Conservation (phyloP, 2,797 vertebrate species). For the Phrynocephalus forsythii region DNA sequence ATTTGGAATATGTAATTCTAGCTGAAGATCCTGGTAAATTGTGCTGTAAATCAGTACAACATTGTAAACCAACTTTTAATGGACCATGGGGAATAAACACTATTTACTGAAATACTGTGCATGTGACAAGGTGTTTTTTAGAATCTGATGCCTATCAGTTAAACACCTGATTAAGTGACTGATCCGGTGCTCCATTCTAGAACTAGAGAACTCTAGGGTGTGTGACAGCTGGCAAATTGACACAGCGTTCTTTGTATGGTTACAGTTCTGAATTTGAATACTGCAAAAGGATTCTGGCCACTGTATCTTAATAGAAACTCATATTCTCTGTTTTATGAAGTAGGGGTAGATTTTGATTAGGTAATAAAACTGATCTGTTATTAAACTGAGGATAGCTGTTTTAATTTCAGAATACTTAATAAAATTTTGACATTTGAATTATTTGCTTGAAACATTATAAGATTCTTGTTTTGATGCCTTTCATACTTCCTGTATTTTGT, state of each 20-base stretch:
- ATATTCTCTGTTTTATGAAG: background rate
- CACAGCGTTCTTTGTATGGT: too few species aligned
- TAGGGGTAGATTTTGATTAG: background rate
- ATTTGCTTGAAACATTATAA: conserved; percentile 3
- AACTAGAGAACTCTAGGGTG: too few species aligned
- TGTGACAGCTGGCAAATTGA: too few species aligned
- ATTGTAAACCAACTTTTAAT: background rate
- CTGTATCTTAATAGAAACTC: background rate
- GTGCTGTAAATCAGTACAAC: background rate
- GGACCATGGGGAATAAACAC: background rate
- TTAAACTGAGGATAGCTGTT: background rate
- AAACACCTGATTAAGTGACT: too few species aligned
- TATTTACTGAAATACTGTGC: background rate
- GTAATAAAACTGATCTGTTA: background rate
- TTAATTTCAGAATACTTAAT: background rate
- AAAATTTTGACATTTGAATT: background rate
- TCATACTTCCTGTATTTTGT: conserved; percentile 2
- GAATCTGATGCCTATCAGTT: too few species aligned
- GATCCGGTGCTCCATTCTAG: too few species aligned
- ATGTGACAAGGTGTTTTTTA: too few species aligned
- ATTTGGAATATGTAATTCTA: background rate
- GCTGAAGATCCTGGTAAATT: background rate
- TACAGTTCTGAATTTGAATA: too few species aligned
- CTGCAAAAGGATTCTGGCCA: background rate
- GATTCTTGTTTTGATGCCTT: conserved; percentile 13